phyloP scores from a whole-genome alignment of 2,797 vertebrate genomes.

The Falco novaeseelandiae region DNA sequence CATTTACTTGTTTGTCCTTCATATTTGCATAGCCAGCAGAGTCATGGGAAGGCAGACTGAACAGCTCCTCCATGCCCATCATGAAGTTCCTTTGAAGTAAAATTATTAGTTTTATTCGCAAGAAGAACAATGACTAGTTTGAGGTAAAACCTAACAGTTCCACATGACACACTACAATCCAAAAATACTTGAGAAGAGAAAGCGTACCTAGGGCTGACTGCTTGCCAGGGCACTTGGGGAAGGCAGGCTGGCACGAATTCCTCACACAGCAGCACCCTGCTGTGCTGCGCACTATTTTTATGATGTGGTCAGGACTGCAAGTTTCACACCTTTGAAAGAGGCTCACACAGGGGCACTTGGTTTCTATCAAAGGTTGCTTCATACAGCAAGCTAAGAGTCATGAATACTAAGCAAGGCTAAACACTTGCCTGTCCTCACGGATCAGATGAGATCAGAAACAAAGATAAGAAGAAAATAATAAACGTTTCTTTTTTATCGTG shows the following conservation, averaged over 20 bases:
- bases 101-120: neutral
- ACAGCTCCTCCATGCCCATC: neutral
- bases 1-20: neutral
- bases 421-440: neutral
- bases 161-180: neutral
- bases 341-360: neutral
- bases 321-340: neutral
- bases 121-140: neutral
- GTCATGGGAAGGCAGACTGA: neutral
- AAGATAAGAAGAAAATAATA: neutral
- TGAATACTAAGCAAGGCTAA: neutral
- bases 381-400: neutral
- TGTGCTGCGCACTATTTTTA: neutral
- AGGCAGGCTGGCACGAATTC: neutral
- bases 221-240: neutral
- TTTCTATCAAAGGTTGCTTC: neutral
- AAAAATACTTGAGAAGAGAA: neutral
- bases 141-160: neutral
- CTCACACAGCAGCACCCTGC: neutral
- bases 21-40: neutral
- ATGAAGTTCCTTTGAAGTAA: neutral
- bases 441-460: neutral
- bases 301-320: neutral
- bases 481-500: neutral
- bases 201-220: fast-evolving